Conservation (phyloP, 2,797 vertebrate genomes). For the Centropyge bicolor region DNA sequence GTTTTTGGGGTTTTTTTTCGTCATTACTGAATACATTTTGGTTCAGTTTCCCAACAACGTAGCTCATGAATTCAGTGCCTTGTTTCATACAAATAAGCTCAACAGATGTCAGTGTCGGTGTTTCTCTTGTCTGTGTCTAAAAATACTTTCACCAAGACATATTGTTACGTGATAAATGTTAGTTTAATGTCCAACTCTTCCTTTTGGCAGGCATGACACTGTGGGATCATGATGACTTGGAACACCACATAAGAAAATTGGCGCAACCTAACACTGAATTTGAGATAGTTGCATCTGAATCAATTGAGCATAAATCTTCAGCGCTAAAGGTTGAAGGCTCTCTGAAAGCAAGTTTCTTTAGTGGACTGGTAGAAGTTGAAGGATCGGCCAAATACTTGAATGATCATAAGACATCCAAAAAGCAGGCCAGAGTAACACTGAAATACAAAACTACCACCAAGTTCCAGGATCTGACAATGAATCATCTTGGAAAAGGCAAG, state of each 20-base stretch:
- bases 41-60: too few relatives aligned
- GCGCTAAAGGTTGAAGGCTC: conserved; percentile 48
- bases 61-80: too few relatives aligned
- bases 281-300: conserved; percentile 62
- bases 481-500: conserved; percentile 11
- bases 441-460: conserved; percentile 43
- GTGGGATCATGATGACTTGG: conserved; percentile 33
- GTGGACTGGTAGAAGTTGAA: conserved; percentile 35
- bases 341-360: conserved; percentile 50
- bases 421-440: conserved; percentile 53
- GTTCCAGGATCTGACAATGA: conserved; percentile 67
- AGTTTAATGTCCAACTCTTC: background rate
- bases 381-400: conserved; percentile 61
- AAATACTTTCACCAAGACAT: too few relatives aligned
- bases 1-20: too few relatives aligned
- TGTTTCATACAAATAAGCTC: too few relatives aligned
- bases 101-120: too few relatives aligned
- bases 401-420: conserved; percentile 11
- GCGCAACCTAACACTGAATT: conserved; percentile 2
- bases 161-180: background rate
- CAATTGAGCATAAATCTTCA: conserved; percentile 52
- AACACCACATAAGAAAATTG: background rate
- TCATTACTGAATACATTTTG: too few relatives aligned
- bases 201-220: conserved; percentile 42
- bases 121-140: too few relatives aligned